phyloP scores from a whole-genome alignment of 1,140 invertebrate species.

The Drosophila bifasciata region DNA sequence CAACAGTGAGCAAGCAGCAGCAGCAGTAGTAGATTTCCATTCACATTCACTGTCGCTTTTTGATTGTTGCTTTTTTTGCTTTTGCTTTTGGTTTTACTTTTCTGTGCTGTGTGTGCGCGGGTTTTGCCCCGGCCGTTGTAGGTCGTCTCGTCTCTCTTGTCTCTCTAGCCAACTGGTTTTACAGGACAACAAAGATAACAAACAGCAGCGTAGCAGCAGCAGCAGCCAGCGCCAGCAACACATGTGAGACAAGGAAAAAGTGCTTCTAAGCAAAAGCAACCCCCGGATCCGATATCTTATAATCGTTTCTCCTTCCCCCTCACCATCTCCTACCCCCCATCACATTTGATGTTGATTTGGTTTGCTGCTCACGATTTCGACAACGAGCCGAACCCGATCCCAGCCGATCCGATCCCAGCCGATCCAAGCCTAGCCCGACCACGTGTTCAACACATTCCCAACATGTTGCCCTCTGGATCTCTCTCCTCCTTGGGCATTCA shows the following conservation, averaged over 20 bases:
- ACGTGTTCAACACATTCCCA: slow-evolving; percentile 77
- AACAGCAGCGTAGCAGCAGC: slow-evolving; percentile 11
- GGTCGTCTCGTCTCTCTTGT: slow-evolving; percentile 12
- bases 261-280: slow-evolving; percentile 19
- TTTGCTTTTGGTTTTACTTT: slow-evolving; percentile 18
- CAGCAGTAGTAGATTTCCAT: slow-evolving; percentile 73
- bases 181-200: slow-evolving; percentile 50
- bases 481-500: neutral
- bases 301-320: neutral
- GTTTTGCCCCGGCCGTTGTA: slow-evolving; percentile 33
- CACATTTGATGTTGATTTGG: slow-evolving; percentile 4
- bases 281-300: neutral
- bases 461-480: slow-evolving; percentile 57
- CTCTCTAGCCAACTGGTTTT: slow-evolving; percentile 46
- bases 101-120: too few species aligned
- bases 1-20: slow-evolving; percentile 14
- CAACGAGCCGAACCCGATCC: neutral
- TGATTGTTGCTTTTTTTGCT: slow-evolving; percentile 52
- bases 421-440: slow-evolving; percentile 23
- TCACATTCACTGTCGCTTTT: slow-evolving; percentile 81
- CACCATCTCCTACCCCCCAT: slow-evolving; percentile 1
- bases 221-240: too few species aligned
- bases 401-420: neutral
- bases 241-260: slow-evolving; percentile 16
- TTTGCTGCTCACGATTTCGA: slow-evolving; percentile 17